phyloP scores from a whole-genome alignment of 2,888 invertebrate genomes.

The Baccha elongata region DNA sequence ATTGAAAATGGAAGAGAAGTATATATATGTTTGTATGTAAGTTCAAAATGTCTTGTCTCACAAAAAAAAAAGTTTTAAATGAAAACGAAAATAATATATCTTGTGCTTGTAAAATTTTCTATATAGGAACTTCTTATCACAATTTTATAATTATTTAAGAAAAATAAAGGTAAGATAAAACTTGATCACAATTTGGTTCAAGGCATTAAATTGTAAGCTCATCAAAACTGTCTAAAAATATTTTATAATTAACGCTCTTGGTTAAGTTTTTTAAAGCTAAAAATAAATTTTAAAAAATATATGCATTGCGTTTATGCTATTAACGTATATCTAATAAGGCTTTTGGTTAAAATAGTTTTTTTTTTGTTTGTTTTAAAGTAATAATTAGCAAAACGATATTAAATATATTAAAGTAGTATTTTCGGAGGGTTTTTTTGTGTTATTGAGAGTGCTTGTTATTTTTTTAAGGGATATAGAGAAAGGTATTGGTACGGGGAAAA shows the following conservation, averaged over 20 bases:
- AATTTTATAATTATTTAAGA: constrained; percentile 31
- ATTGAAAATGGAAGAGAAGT: constrained; percentile 52
- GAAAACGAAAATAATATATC: constrained; percentile 27
- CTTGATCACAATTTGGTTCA: constrained; percentile 56
- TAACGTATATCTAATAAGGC: constrained; percentile 2
- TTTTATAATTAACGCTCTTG: constrained; percentile 42
- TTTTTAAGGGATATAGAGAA: constrained; percentile 34
- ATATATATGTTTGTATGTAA: constrained; percentile 20
- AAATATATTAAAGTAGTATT: constrained; percentile 29
- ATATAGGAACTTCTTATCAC: constrained; percentile 71
- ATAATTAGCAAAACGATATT: constrained; percentile 38
- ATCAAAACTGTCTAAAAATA: constrained; percentile 15
- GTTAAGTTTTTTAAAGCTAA: constrained; percentile 37
- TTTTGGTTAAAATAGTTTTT: constrained; percentile 4
- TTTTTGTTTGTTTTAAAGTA: constrained; percentile 1
- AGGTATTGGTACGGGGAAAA: constrained; percentile 7
- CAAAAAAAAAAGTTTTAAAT: constrained; percentile 12
- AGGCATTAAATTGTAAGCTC: constrained; percentile 53
- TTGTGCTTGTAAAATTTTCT: constrained; percentile 63
- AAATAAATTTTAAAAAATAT: constrained; percentile 21
- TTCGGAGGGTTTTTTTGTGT: constrained; percentile 23
- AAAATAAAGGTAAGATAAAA: constrained; percentile 40
- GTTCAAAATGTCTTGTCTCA: constrained; percentile 37
- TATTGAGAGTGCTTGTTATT: constrained; percentile 52
- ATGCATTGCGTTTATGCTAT: constrained; percentile 41